These are phyloP conservation scores for Apis florea DNA, from an alignment of 1,140 invertebrate genomes.

Conservation along the genomic window DNA sequence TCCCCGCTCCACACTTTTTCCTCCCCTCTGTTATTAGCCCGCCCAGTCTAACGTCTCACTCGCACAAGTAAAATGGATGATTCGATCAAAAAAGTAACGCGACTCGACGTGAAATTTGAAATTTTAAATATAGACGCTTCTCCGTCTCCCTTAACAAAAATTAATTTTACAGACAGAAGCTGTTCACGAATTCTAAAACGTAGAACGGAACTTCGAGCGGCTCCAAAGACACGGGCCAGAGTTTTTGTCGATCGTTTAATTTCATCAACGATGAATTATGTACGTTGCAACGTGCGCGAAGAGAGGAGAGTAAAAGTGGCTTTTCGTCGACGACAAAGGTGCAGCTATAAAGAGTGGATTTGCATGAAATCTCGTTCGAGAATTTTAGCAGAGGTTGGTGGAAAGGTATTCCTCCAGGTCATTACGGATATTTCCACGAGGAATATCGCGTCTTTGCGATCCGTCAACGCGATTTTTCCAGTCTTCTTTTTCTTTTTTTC, in stretches of 20 bases:
- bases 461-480: neutral
- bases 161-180: too few relatives aligned
- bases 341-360: conserved; percentile 29
- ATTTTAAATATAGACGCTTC: too few relatives aligned
- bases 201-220: too few relatives aligned
- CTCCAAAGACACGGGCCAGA: too few relatives aligned
- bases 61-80: too few relatives aligned
- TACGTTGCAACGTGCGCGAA: neutral
- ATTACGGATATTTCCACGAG: conserved; percentile 13
- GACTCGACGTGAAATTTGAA: too few relatives aligned
- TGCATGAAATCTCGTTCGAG: conserved; percentile 29
- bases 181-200: too few relatives aligned
- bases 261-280: conserved; percentile 26
- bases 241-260: neutral
- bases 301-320: conserved; percentile 6
- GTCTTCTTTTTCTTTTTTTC: neutral
- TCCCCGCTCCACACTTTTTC: conserved; percentile 38
- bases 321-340: conserved; percentile 2
- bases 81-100: too few relatives aligned
- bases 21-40: too few relatives aligned
- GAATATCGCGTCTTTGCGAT: neutral
- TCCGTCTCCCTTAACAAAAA: too few relatives aligned
- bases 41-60: too few relatives aligned
- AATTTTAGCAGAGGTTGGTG: neutral
- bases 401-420: neutral